Base-by-base conservation (phyloP, 2,113 vertebrate species). In the Acanthochromis polyacanthus region DNA sequence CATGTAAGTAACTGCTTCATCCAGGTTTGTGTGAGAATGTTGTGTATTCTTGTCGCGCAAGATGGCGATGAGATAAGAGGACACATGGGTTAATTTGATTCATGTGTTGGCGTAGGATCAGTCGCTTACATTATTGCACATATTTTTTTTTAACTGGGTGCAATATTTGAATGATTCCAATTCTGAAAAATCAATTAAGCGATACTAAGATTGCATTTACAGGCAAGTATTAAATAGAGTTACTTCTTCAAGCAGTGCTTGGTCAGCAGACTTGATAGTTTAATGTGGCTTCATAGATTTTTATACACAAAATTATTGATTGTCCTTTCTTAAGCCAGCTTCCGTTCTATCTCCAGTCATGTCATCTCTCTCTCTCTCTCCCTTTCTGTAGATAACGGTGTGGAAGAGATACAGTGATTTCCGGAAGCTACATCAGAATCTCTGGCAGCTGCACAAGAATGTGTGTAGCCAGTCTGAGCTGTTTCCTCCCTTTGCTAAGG, bases 391-490 rank as follows among this genome's bases (percentile, higher is more conserved):
- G 98, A 97, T 99, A 95, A 95, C 97, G 0, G 96, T 98, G 36
- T 99, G 98, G 98, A 99, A 99, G 93, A 95, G 98, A 84, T 99
- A 99, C 91, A 99, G 96, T 84, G 98, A 99, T 89, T 99, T 99
- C 91, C 96, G 98, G 92, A 99, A 98, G 88, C 95, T 99, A 52
- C 98, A 99, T 89, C 96, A 95, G 91, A 96, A 98, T 84, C 96
- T 99, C 71, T 98, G 95, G 97, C 97, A 98, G 87, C 96, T 99
- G 84, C 97, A 99, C 93, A 96, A 94, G 88, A 96, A 96, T 91
- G 92, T 96, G 10, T 98, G 94, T 90, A 95, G 95, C 46, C 97
- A 98, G 69, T 96, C 96, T 10, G 98, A 99, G 83, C 95, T 99
- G 58, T 99, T 99, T 84, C 97, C 98, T 78, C 97, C 97, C 16